Evolutionary conservation across 2,888 invertebrate genomes (phyloP).

Genomic region (Germaria angustata): DNA sequence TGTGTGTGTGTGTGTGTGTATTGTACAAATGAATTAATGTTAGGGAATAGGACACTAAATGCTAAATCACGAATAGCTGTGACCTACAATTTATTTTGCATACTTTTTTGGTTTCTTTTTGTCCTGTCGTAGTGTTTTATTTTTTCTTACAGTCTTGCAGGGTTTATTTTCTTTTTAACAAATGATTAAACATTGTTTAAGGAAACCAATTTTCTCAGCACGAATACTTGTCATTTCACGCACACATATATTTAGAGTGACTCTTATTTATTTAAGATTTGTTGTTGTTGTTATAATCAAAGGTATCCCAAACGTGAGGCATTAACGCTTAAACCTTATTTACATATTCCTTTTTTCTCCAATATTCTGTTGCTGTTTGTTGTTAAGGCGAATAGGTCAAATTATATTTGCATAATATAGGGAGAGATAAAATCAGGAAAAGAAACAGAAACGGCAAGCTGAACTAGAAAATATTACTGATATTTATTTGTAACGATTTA

Average conservation of each 20-base stretch:
- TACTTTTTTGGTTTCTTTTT: background rate
- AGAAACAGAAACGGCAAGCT: background rate
- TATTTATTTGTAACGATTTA: slow-evolving; percentile 62
- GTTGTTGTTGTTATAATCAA: slow-evolving; percentile 10
- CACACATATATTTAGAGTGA: background rate
- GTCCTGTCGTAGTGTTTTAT: background rate
- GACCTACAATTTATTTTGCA: too few relatives aligned
- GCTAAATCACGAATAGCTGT: too few relatives aligned
- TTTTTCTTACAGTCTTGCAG: too few relatives aligned
- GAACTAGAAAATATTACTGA: slow-evolving; percentile 6
- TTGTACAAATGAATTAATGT: too few relatives aligned
- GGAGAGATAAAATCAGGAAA: background rate
- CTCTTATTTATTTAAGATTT: slow-evolving; percentile 35
- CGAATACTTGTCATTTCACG: background rate
- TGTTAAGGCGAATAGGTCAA: slow-evolving; percentile 38
- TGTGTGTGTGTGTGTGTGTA: too few relatives aligned
- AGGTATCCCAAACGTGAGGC: slow-evolving; percentile 59
- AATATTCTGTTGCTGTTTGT: background rate
- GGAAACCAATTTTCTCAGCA: slow-evolving; percentile 40
- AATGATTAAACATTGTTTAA: slow-evolving; percentile 62
- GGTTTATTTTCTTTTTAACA: slow-evolving; percentile 50
- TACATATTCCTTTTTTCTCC: slow-evolving; percentile 13
- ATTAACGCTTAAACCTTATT: slow-evolving; percentile 54
- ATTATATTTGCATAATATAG: slow-evolving; percentile 50
- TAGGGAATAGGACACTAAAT: too few relatives aligned